These are phyloP conservation scores for Ectropis crepuscularia DNA, from an alignment of 2,888 invertebrate species.

Conservation along the genomic window DNA sequence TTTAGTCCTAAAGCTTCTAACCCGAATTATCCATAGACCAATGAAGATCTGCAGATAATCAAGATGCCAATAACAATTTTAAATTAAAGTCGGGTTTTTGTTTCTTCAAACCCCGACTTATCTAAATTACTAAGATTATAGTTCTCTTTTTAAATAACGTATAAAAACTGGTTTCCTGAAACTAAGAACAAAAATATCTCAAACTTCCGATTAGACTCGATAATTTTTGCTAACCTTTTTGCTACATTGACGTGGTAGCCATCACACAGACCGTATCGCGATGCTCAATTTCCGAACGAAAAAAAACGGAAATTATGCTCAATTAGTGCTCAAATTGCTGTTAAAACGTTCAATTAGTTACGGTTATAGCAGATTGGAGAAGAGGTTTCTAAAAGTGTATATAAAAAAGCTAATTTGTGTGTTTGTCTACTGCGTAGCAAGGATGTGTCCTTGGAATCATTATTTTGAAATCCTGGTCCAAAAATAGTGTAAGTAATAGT, in stretches of 20 bases:
- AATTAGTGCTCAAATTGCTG: conserved; percentile 23
- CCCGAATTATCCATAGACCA: too few relatives aligned
- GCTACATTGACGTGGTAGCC: conserved; percentile 20
- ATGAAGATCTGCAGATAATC: too few relatives aligned
- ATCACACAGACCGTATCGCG: conserved; percentile 16
- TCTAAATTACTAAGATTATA: too few relatives aligned
- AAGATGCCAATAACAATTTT: too few relatives aligned
- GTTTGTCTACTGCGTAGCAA: too few relatives aligned
- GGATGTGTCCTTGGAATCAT: too few relatives aligned
- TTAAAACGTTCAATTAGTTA: conserved; percentile 14
- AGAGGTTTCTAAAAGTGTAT: background rate
- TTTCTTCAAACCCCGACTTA: too few relatives aligned
- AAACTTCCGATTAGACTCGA: conserved; percentile 10
- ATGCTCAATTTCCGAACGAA: conserved; percentile 17
- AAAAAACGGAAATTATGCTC: conserved; percentile 20
- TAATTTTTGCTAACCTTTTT: conserved; percentile 22
- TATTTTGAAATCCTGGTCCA: too few relatives aligned
- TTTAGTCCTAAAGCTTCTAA: too few relatives aligned
- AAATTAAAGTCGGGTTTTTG: too few relatives aligned
- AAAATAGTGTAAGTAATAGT: too few relatives aligned
- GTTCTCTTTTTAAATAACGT: too few relatives aligned
- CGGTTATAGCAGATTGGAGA: background rate
- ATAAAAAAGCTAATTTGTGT: background rate
- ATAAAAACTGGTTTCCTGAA: background rate
- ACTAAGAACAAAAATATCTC: conserved; percentile 1